phyloP scores from a whole-genome alignment of 2,888 invertebrate genomes.

The Cryptosula pallasiana region DNA sequence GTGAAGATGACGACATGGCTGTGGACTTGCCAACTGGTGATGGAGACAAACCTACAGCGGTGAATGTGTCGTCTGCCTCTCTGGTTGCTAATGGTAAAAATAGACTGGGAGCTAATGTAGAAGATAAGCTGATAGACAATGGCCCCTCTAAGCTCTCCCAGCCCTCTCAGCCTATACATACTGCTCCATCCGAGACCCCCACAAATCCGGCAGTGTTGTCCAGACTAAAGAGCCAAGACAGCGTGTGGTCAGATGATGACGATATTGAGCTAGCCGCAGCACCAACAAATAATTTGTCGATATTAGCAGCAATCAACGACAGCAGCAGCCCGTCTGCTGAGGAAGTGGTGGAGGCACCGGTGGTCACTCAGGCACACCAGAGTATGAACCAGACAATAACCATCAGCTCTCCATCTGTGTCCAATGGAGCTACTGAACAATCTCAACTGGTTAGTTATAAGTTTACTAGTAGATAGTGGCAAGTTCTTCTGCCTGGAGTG shows the following conservation, averaged over 20 bases:
- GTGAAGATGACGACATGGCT: not conserved
- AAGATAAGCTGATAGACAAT: not conserved
- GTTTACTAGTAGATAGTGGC: no score
- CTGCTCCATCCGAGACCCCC: not conserved
- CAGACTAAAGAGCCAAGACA: not conserved
- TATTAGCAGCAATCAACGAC: no score
- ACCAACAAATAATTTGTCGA: not conserved
- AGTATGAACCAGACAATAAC: no score
- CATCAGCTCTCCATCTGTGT: no score
- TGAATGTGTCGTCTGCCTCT: not conserved
- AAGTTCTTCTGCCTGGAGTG: no score
- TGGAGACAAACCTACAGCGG: not conserved
- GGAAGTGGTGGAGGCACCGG: no score
- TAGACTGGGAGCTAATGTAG: not conserved
- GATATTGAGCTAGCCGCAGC: not conserved
- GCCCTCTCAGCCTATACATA: not conserved
- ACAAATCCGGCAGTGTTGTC: not conserved
- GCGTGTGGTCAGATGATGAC: conserved; percentile 16
- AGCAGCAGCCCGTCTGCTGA: no score
- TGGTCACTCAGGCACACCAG: no score
- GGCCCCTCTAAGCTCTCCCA: not conserved
- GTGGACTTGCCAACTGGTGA: no score
- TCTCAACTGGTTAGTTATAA: no score
- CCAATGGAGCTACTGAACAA: no score
- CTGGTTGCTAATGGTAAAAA: not conserved